phyloP scores from a whole-genome alignment of 2,797 vertebrate genomes.

The Melanogrammus aeglefinus region DNA sequence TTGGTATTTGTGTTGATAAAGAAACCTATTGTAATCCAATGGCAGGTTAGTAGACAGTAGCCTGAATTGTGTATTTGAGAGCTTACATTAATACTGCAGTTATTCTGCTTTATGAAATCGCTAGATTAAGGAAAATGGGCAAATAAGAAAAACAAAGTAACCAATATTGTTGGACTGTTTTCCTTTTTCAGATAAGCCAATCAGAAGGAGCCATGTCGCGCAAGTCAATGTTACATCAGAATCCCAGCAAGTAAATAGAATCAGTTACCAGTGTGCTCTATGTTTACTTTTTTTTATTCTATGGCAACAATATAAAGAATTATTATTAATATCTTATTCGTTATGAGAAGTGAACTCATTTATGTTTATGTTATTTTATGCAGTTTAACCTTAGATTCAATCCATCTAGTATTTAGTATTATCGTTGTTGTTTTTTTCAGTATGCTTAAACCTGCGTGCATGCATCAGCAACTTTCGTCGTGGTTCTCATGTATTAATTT shows the following conservation, averaged over 20 bases:
- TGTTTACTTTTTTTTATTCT: not conserved
- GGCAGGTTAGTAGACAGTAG: not conserved
- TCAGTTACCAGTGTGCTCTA: conserved; percentile 3
- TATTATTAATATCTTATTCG: no score
- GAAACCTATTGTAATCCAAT: not conserved
- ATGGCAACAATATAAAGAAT: no score
- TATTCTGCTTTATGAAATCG: not conserved
- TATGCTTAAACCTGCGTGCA: not conserved
- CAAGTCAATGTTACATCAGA: conserved; percentile 32
- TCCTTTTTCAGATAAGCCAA: not conserved
- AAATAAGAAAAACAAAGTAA: not conserved
- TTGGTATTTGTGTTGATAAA: not conserved
- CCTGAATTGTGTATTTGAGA: not conserved
- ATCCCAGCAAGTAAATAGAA: conserved; percentile 43
- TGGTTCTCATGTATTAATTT: not conserved
- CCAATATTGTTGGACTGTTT: conserved; percentile 12
- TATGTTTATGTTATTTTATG: not conserved
- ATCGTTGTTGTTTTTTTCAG: no score
- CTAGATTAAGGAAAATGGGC: not conserved
- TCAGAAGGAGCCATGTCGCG: conserved; percentile 47
- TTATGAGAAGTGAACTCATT: not conserved
- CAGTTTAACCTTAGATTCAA: not conserved
- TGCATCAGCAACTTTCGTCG: not conserved
- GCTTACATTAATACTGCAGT: not conserved
- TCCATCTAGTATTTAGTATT: no score